A percentile compares a stretch with the other conserved stretches of the same genome.
phyloP scores from a whole-genome alignment of 1,140 invertebrate species.

The Calliphora vicina region DNA sequence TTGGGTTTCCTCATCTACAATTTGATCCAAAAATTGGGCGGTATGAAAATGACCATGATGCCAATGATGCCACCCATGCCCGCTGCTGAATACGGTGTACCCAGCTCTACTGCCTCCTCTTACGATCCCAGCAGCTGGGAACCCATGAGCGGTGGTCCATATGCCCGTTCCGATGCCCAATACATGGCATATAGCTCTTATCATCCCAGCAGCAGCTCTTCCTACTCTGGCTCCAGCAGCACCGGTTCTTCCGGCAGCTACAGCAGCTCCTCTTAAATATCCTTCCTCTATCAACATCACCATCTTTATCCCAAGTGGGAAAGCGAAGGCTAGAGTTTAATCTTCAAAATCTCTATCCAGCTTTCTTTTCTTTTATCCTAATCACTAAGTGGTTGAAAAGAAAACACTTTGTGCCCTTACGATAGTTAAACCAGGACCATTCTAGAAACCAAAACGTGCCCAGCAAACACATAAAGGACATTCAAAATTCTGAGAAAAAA shows the following conservation, averaged over 20 bases:
- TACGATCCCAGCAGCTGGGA: conserved; percentile 75
- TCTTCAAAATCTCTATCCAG: neutral
- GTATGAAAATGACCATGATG: conserved; percentile 78
- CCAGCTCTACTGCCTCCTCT: conserved; percentile 71
- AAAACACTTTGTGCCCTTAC: neutral
- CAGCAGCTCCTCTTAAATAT: conserved; percentile 55
- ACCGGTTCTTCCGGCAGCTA: conserved; percentile 63
- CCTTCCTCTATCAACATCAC: neutral
- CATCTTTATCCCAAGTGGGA: neutral
- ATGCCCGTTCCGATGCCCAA: conserved; percentile 77
- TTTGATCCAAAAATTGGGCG: conserved; percentile 74
- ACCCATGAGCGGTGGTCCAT: conserved; percentile 72
- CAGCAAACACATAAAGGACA: neutral
- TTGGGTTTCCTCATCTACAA: conserved; percentile 81
- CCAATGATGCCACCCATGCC: conserved; percentile 66
- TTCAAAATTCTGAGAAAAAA: neutral
- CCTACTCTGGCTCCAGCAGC: conserved; percentile 66
- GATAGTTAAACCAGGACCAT: neutral
- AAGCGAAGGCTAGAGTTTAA: conserved; percentile 42
- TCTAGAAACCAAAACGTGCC: neutral
- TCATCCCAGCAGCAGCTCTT: conserved; percentile 71
- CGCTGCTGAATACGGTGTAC: conserved; percentile 70
- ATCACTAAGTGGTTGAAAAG: conserved; percentile 42
- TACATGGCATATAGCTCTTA: conserved; percentile 82
- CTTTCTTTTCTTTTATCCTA: neutral